These are phyloP conservation scores for Sebastolobus alascanus DNA, from an alignment of 2,797 vertebrate genomes.

Conservation along the genomic window DNA sequence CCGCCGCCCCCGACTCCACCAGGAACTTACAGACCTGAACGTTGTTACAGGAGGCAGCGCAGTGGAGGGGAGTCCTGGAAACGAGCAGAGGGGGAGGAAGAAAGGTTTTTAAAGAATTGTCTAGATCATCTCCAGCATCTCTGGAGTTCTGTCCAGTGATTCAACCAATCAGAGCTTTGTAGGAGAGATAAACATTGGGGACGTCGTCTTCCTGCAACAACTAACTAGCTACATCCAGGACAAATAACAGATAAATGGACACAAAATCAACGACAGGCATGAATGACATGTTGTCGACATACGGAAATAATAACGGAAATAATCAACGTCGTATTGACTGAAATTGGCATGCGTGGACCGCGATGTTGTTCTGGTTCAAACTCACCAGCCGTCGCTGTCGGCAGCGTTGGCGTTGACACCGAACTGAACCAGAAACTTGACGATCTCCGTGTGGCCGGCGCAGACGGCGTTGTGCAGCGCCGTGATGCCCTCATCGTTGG, in stretches of 20 bases:
- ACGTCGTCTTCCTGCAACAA: background rate
- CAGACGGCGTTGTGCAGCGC: conserved; percentile 97
- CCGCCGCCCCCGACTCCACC: conserved; percentile 94
- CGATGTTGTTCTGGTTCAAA: background rate
- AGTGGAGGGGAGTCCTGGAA: conserved; percentile 94
- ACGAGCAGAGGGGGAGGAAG: background rate
- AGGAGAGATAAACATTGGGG: background rate
- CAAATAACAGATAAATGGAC: background rate
- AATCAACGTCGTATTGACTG: no score
- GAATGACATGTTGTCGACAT: background rate
- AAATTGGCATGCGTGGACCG: background rate
- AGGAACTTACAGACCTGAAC: conserved; percentile 96
- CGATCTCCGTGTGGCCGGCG: conserved; percentile 94
- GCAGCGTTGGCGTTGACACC: conserved; percentile 96
- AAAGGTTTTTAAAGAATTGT: no score
- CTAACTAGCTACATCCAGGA: background rate
- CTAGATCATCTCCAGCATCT: no score
- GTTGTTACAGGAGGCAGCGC: conserved; percentile 96
- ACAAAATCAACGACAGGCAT: no score
- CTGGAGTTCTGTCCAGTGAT: no score
- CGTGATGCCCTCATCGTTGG: conserved; percentile 97
- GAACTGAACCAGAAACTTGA: conserved; percentile 96
- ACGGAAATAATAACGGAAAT: background rate
- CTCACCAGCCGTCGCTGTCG: conserved; percentile 97
- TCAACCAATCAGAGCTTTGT: background rate